Percentiles rank a stretch among this genome's conserved stretches.
These are phyloP conservation scores for Netelia inedita DNA, from an alignment of 2,888 invertebrate genomes.

Conservation along the genomic window DNA sequence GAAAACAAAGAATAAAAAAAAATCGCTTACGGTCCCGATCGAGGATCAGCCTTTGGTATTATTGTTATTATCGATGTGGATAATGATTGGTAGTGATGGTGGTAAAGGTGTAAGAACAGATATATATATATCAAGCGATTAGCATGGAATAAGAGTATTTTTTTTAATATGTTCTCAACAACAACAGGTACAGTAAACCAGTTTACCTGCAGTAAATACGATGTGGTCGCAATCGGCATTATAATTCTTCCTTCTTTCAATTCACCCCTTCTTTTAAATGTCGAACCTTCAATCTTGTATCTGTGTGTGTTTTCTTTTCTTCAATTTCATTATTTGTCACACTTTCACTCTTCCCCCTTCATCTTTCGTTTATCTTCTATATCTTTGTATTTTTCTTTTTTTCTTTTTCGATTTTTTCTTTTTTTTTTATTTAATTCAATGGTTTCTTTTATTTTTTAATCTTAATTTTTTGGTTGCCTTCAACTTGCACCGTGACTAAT, in stretches of 20 bases:
- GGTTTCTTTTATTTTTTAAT: constrained; percentile 15
- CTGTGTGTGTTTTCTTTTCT: constrained; percentile 21
- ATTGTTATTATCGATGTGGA: constrained; percentile 34
- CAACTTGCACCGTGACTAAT: constrained; percentile 56
- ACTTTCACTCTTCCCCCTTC: constrained; percentile 34
- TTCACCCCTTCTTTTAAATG: constrained; percentile 29
- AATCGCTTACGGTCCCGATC: constrained; percentile 3
- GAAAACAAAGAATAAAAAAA: constrained; percentile 14
- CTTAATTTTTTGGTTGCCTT: constrained; percentile 49
- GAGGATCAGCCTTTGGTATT: constrained; percentile 15
- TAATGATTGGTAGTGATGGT: constrained; percentile 30
- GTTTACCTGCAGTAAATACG: constrained; percentile 83
- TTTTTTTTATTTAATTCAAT: constrained; percentile 30
- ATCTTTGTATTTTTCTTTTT: constrained; percentile 62
- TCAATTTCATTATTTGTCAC: constrained; percentile 33
- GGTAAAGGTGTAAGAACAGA: constrained; percentile 73
- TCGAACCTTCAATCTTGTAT: constrained; percentile 39
- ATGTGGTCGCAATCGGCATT: constrained; percentile 73
- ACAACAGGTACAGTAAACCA: constrained; percentile 84
- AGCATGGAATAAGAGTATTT: constrained; percentile 84
- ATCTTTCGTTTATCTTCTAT: constrained; percentile 38
- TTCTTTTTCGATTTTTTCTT: constrained; percentile 36
- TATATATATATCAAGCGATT: constrained; percentile 75
- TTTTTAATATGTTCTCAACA: constrained; percentile 82
- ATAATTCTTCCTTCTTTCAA: constrained; percentile 60